These are phyloP conservation scores for Hirudo medicinalis DNA, from an alignment of 1,140 invertebrate species.

Conservation along the genomic window DNA sequence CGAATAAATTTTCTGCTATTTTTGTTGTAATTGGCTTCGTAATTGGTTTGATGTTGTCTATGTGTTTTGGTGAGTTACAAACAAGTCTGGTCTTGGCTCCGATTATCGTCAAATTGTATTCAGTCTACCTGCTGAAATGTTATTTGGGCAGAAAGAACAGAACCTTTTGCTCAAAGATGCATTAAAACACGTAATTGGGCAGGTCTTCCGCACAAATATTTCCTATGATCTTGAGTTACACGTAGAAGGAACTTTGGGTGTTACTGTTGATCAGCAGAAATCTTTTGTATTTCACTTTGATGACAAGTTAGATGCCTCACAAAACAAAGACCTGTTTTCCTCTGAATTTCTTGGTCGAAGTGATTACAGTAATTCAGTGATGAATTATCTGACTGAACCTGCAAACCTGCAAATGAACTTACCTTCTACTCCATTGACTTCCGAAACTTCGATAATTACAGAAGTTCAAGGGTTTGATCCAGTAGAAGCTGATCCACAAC, in stretches of 20 bases:
- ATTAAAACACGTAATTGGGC: conserved; percentile 15
- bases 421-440: neutral
- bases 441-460: conserved; percentile 11
- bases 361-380: neutral
- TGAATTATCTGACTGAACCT: neutral
- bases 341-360: neutral
- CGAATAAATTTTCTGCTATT: too few relatives aligned
- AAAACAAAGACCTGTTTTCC: neutral
- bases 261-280: conserved; percentile 19
- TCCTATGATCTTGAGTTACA: conserved; percentile 13
- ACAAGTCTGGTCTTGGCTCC: too few relatives aligned
- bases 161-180: conserved; percentile 14
- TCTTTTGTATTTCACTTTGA: conserved; percentile 18
- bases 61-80: too few relatives aligned
- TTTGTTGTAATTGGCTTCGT: too few relatives aligned
- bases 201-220: conserved; percentile 17
- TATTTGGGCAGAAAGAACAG: conserved; percentile 3
- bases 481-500: neutral
- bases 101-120: too few relatives aligned
- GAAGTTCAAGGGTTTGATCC: conserved; percentile 13
- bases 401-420: neutral
- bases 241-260: conserved; percentile 20
- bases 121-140: neutral
- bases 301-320: conserved; percentile 6
- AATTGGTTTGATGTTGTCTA: too few relatives aligned